Evolutionary conservation across 2,888 invertebrate species (phyloP).

Genomic region (Amblyjoppa fuscipennis): DNA sequence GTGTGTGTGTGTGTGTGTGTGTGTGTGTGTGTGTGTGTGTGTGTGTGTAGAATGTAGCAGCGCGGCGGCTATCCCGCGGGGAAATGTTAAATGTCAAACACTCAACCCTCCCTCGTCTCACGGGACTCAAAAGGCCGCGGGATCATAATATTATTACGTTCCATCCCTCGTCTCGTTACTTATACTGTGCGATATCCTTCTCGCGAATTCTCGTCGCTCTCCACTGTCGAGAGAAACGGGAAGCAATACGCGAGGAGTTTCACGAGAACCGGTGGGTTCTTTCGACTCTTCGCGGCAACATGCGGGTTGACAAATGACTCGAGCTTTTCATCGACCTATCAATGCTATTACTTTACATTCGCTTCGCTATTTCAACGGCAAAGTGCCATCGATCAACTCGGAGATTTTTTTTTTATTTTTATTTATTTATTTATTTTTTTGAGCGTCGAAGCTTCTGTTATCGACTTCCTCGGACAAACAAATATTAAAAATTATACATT

Average conservation of each 20-base stretch:
- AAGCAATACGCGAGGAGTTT: conserved; percentile 50
- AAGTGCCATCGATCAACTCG: conserved; percentile 61
- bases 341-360: conserved; percentile 58
- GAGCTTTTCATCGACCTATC: conserved; percentile 57
- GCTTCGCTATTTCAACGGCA: conserved; percentile 41
- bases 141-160: conserved; percentile 83
- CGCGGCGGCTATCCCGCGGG: conserved; percentile 75
- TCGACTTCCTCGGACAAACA: not conserved
- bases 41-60: conserved; percentile 34
- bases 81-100: conserved; percentile 84
- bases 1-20: not conserved
- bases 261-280: conserved; percentile 51
- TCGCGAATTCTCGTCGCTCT: conserved; percentile 42
- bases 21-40: not conserved
- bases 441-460: not conserved
- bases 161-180: conserved; percentile 73
- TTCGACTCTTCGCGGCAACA: conserved; percentile 41
- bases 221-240: conserved; percentile 24
- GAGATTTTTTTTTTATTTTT: conserved; percentile 29
- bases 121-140: conserved; percentile 80
- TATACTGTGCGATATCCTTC: conserved; percentile 63
- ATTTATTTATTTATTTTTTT: conserved; percentile 28
- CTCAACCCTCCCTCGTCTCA: conserved; percentile 76
- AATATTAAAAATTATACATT: not conserved
- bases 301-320: conserved; percentile 63